phyloP scores from a whole-genome alignment of 2,888 invertebrate genomes.

The Troilus luridus region DNA sequence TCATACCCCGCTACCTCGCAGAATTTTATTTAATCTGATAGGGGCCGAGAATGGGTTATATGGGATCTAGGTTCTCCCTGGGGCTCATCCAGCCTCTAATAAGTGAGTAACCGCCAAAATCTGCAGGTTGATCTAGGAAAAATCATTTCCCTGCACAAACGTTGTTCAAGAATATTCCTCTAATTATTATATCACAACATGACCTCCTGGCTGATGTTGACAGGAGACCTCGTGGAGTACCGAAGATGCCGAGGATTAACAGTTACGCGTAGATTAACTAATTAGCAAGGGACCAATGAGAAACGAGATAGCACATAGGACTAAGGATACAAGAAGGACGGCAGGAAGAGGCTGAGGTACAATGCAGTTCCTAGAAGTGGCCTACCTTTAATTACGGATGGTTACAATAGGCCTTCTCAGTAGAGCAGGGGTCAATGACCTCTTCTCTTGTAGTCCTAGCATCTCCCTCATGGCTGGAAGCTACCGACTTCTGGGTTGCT shows the following conservation, averaged over 20 bases:
- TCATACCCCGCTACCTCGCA: no score
- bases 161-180: no score
- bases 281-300: conserved; percentile 35
- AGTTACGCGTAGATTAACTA: conserved; percentile 44
- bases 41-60: no score
- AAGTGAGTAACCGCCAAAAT: no score
- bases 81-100: no score
- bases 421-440: conserved; percentile 52
- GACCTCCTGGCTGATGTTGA: not conserved
- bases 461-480: not conserved
- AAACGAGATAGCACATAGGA: conserved; percentile 6
- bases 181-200: not conserved
- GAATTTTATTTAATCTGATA: no score
- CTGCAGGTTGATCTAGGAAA: no score
- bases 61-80: no score
- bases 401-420: conserved; percentile 55
- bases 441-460: not conserved
- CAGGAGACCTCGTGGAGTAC: conserved; percentile 16
- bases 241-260: conserved; percentile 8
- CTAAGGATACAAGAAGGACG: conserved; percentile 13
- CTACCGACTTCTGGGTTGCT: not conserved
- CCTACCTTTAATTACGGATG: conserved; percentile 51
- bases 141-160: no score
- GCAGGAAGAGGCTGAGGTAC: conserved; percentile 15
- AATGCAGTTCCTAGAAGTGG: conserved; percentile 57